These are phyloP conservation scores for Myrmecophaga tridactyla DNA, from an alignment of 2,113 vertebrate species.

Conservation along the genomic window DNA sequence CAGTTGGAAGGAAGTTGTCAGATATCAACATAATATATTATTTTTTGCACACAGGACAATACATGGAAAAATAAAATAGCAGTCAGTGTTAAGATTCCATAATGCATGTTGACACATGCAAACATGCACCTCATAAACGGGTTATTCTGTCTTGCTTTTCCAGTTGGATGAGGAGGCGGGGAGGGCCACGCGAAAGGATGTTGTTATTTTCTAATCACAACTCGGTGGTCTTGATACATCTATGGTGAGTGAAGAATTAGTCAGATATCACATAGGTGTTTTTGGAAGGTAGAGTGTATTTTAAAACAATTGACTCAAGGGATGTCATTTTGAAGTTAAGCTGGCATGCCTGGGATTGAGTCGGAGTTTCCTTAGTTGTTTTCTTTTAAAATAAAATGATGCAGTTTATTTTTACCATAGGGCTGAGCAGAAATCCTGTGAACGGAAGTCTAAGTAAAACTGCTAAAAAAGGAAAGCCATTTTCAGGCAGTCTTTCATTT, in stretches of 20 bases:
- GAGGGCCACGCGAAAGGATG: neutral
- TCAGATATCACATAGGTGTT: neutral
- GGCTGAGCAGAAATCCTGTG: neutral
- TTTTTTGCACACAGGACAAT: slow-evolving; percentile 8
- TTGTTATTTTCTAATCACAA: neutral
- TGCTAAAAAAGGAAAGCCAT: slow-evolving; percentile 35
- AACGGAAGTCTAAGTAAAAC: slow-evolving; percentile 59
- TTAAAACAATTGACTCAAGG: neutral
- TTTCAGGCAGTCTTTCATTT: slow-evolving; percentile 46
- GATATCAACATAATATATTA: neutral
- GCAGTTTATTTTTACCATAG: slow-evolving; percentile 29
- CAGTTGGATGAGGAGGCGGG: neutral
- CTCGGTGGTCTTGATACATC: neutral
- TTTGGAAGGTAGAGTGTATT: slow-evolving; percentile 7
- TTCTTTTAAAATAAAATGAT: slow-evolving; percentile 35
- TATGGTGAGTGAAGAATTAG: neutral
- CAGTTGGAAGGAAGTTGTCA: neutral
- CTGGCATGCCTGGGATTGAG: neutral
- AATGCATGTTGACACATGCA: neutral
- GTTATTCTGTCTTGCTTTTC: neutral
- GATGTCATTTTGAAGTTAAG: neutral
- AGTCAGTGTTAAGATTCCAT: neutral
- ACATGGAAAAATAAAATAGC: neutral
- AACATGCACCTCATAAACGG: neutral
- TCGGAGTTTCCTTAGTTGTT: neutral